Conservation (phyloP, 2,888 invertebrate genomes). For the Drosophila mayaguana region DNA sequence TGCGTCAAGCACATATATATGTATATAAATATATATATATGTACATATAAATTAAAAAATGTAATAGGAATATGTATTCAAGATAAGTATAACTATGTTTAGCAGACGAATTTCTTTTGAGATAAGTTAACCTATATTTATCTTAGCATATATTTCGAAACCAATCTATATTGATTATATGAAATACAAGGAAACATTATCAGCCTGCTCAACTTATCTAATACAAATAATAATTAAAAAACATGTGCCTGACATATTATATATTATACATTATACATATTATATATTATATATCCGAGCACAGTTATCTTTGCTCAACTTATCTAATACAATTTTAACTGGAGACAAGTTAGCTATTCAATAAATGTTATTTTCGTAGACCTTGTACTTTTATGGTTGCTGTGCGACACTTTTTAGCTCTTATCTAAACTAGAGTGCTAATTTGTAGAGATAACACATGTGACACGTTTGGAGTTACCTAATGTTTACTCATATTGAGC, state of each 20-base stretch:
- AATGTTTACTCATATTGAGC: slow-evolving; percentile 37
- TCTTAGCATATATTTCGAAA: neutral
- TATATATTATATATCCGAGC: no score
- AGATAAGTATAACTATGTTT: neutral
- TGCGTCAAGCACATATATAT: no score
- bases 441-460: slow-evolving; percentile 36
- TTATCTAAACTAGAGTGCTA: slow-evolving; percentile 40
- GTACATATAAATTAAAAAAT: neutral
- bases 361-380: neutral
- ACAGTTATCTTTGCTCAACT: neutral
- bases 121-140: neutral
- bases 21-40: neutral
- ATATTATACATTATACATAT: slow-evolving; percentile 10
- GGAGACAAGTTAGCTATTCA: slow-evolving; percentile 8
- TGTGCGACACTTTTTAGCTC: slow-evolving; percentile 21
- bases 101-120: neutral
- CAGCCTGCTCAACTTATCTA: neutral
- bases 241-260: neutral
- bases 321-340: slow-evolving; percentile 1
- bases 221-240: neutral
- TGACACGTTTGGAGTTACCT: slow-evolving; percentile 34
- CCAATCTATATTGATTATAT: neutral
- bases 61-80: neutral
- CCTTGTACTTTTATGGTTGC: slow-evolving; percentile 18
- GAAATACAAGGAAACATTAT: neutral